Percentiles rank a stretch among this genome's conserved stretches.
Evolutionary conservation across 2,797 vertebrate species (phyloP).

Genomic region (Odontamblyopus lacepedii): DNA sequence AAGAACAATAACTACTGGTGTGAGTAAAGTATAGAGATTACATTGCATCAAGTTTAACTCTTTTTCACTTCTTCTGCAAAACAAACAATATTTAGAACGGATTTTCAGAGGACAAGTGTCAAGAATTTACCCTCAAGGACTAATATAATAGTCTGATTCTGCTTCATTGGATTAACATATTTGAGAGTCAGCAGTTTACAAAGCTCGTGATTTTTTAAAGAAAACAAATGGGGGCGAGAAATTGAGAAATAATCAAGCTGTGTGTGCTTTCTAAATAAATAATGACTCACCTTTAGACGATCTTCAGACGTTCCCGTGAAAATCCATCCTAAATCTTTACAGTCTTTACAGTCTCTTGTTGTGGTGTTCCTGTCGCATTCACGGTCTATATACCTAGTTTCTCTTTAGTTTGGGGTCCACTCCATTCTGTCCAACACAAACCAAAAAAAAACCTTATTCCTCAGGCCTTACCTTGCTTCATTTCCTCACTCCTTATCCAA

Average conservation of each 20-base stretch:
- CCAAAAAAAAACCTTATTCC: not conserved
- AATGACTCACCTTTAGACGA: not conserved
- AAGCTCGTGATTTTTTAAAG: not conserved
- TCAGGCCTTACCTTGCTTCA: not conserved
- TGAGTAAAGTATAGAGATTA: no score
- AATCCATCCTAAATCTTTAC: not conserved
- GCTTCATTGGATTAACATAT: not conserved
- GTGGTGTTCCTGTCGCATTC: not conserved
- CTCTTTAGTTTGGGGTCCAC: not conserved
- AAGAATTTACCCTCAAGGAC: not conserved
- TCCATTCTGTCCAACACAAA: constrained; percentile 6
- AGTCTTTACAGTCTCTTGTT: not conserved
- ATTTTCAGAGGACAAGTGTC: no score
- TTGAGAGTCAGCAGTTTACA: not conserved
- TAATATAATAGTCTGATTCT: not conserved
- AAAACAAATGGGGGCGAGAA: not conserved
- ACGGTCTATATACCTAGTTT: not conserved
- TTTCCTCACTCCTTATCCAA: not conserved
- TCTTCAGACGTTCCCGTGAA: not conserved
- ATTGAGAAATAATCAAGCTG: not conserved
- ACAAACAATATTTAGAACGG: not conserved
- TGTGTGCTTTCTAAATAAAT: not conserved
- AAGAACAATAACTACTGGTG: no score
- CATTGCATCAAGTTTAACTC: not conserved
- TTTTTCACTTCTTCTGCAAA: not conserved